A percentile compares a stretch with the other conserved stretches of the same genome.
These are phyloP conservation scores for Tetramorium alpestre DNA, from an alignment of 1,140 invertebrate genomes.

Conservation along the genomic window DNA sequence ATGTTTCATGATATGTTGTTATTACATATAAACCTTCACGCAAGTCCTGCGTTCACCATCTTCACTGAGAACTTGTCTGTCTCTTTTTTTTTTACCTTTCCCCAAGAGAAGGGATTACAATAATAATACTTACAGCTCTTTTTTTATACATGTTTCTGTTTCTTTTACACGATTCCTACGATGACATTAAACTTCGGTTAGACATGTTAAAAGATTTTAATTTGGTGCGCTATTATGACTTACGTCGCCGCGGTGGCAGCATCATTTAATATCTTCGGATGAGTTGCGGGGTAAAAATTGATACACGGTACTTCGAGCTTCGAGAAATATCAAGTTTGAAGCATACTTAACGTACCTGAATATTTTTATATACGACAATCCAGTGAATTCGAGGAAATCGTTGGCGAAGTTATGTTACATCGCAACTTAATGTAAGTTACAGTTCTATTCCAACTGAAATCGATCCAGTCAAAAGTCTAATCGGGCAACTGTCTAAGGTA, in stretches of 20 bases:
- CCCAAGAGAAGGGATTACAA: constrained; percentile 21
- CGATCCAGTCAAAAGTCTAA: constrained; percentile 16
- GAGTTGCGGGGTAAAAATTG: constrained; percentile 3
- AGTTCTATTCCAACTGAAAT: constrained; percentile 40
- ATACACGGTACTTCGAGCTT: constrained; percentile 9
- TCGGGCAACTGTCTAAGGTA: background rate
- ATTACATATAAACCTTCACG: constrained; percentile 29
- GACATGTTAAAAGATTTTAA: background rate
- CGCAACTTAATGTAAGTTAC: constrained; percentile 37
- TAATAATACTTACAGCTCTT: constrained; percentile 34
- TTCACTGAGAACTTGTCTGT: background rate
- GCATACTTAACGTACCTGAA: constrained; percentile 3
- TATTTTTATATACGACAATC: background rate
- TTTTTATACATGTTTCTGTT: constrained; percentile 31
- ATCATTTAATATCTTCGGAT: background rate
- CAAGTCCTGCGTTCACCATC: background rate
- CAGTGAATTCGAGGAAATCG: constrained; percentile 5
- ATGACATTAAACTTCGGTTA: constrained; percentile 31
- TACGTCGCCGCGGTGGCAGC: background rate
- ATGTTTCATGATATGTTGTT: constrained; percentile 51
- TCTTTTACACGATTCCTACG: constrained; percentile 17
- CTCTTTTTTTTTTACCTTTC: background rate
- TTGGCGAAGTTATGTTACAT: constrained; percentile 15
- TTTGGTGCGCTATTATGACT: background rate
- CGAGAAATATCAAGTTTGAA: background rate